phyloP scores from a whole-genome alignment of 2,888 invertebrate species.

The Cataglyphis livida region DNA sequence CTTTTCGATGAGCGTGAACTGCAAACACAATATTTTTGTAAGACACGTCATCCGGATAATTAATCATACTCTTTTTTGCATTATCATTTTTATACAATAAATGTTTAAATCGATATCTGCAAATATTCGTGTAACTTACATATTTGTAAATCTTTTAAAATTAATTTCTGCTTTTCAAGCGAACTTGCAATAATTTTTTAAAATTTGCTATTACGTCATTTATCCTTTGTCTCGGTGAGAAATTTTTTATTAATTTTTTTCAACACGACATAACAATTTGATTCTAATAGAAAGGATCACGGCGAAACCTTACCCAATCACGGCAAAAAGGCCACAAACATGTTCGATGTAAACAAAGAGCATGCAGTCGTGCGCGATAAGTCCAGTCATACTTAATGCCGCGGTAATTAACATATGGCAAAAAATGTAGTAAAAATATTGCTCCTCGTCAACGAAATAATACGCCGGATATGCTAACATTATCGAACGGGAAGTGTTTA shows the following conservation, averaged over 20 bases:
- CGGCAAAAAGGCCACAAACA: conserved; percentile 23
- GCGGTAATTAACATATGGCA: neutral
- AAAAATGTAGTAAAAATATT: conserved; percentile 30
- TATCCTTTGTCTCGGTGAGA: neutral
- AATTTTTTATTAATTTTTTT: neutral
- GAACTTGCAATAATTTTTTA: neutral
- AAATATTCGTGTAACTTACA: neutral
- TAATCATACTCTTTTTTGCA: neutral
- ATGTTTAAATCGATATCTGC: conserved; percentile 17
- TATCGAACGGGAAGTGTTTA: conserved; percentile 30
- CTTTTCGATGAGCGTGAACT: conserved; percentile 3
- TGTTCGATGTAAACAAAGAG: conserved; percentile 24
- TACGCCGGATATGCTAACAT: conserved; percentile 22
- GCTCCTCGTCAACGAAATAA: conserved; percentile 21
- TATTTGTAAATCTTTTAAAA: neutral
- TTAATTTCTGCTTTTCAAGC: neutral
- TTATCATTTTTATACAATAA: neutral
- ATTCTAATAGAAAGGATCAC: neutral
- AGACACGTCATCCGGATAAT: neutral
- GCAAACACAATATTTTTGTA: neutral
- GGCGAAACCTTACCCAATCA: conserved; percentile 18
- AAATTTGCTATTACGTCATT: neutral
- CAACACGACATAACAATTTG: neutral
- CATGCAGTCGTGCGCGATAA: conserved; percentile 33
- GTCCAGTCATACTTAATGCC: neutral